phyloP scores from a whole-genome alignment of 2,113 vertebrate species.

The Ibidorhyncha struthersii region DNA sequence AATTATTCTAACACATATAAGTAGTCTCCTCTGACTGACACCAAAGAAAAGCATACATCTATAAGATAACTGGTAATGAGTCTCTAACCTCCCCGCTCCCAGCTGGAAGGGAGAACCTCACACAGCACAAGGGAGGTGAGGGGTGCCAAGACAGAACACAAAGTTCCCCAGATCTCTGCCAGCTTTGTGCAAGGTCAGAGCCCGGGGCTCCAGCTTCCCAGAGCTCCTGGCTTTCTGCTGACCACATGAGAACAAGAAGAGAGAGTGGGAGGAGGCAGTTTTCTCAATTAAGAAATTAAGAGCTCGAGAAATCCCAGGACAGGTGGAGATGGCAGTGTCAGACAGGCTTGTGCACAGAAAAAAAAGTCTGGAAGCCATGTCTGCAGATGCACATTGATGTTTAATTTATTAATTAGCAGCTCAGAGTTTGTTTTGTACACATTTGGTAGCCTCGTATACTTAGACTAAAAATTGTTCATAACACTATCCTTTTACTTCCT shows the following conservation, averaged over 20 bases:
- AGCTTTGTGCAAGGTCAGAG: neutral
- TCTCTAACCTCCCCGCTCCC: neutral
- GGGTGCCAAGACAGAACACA: neutral
- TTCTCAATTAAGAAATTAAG: neutral
- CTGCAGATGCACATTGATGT: fast-evolving
- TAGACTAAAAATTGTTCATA: neutral
- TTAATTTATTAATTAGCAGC: neutral
- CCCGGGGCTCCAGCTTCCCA: neutral
- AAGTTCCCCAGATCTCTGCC: neutral
- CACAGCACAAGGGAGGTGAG: neutral
- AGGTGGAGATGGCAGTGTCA: neutral
- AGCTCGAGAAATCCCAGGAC: neutral
- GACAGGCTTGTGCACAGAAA: neutral
- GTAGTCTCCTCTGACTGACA: neutral
- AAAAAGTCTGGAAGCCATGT: neutral
- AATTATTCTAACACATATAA: neutral
- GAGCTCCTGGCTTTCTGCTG: neutral
- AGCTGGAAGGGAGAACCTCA: neutral
- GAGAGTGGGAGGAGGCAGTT: neutral
- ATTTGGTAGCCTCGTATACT: neutral
- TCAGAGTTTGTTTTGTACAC: neutral
- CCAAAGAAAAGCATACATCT: neutral
- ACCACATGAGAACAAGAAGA: neutral
- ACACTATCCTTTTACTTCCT: neutral
- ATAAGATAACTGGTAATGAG: neutral